These are phyloP conservation scores for Siderastrea radians DNA, from an alignment of 92 coral and sea anemone genomes.

Conservation along the genomic window DNA sequence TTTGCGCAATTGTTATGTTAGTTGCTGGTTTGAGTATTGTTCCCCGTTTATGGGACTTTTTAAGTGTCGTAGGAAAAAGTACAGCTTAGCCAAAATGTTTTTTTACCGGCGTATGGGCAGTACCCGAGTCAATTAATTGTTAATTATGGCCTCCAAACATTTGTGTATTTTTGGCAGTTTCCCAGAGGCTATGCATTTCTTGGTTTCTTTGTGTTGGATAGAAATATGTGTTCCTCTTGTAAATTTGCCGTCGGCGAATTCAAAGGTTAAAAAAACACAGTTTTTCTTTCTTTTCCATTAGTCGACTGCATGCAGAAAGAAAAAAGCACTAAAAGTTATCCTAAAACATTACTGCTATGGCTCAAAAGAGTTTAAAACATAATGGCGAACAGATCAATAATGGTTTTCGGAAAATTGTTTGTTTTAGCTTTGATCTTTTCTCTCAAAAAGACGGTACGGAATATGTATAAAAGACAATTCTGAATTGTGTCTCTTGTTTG, in stretches of 20 bases:
- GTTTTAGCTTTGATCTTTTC: conserved; percentile 20
- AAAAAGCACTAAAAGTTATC: conserved; percentile 30
- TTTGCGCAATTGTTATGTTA: conserved; percentile 5
- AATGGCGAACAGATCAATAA: not conserved
- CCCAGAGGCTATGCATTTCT: conserved; percentile 37
- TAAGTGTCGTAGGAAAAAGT: conserved; percentile 28
- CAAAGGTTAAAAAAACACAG: not conserved
- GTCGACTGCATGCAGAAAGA: not conserved
- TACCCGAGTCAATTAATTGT: conserved; percentile 27
- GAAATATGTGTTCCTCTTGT: not conserved
- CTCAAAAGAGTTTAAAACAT: not conserved
- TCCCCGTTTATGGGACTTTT: not conserved
- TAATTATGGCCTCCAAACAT: conserved; percentile 39
- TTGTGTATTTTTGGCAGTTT: conserved; percentile 23
- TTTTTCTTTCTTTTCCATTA: conserved; percentile 15
- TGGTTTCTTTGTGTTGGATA: conserved; percentile 11
- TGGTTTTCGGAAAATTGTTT: conserved; percentile 13
- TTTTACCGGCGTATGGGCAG: conserved; percentile 11
- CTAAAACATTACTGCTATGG: not conserved
- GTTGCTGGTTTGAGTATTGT: not conserved
- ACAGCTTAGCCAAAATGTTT: conserved; percentile 27
- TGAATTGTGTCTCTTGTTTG: not conserved
- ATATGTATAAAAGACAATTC: not conserved
- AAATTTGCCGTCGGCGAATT: conserved; percentile 39
- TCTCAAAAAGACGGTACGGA: not conserved